Evolutionary conservation across 1,140 invertebrate species (phyloP), one percentile per base, ranked within the genome.

Genomic region (Drosophila willistoni): DNA sequence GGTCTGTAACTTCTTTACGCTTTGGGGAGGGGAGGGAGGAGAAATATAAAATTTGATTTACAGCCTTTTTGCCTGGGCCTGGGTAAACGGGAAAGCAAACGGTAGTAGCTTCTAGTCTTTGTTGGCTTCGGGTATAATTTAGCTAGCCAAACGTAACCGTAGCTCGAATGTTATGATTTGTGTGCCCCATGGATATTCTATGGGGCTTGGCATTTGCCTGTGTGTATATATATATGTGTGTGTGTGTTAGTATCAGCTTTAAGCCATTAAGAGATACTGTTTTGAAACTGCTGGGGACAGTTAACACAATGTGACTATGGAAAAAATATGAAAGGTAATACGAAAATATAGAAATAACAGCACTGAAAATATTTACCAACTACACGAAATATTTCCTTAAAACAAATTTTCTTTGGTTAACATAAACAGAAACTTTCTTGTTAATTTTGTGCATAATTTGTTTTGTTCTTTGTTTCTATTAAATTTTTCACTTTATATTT

Each of bases 41-140:
- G 29, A 85, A 86, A 90, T 90, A 90, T 90, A 86, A 90, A 90
- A 90, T 90, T 87, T 90, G 86, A 90, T 90, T 90, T 90, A 90
- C 86, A 83, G 77, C 87, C 82, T 64, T 81, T 69, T 69, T 76
- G 71, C 71, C 71, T 60, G 34, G 51, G 75, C 41, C 39, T 57
- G 63, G 34, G 47, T 62, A 78, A 51, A 51, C 9, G 44, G 44
- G 44, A 62, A 68, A 78, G 75, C 76, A 41, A 51, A 56, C 56
- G 44, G 55, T 67, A 67, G 44, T 33, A 54, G 44, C 47, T 47
- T 14, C 36, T 33, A 33, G 42, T 67, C 36, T 51, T 51, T 51
- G 61, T 19, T 57, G 63, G 64, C 39, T 62, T 62, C 56, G 42
- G 73, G 73, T 78, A 83, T 87, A 89, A 87, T 87, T 89, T 87